phyloP scores from a whole-genome alignment of 2,797 vertebrate species.

The Enteromius unitaeniatus region DNA sequence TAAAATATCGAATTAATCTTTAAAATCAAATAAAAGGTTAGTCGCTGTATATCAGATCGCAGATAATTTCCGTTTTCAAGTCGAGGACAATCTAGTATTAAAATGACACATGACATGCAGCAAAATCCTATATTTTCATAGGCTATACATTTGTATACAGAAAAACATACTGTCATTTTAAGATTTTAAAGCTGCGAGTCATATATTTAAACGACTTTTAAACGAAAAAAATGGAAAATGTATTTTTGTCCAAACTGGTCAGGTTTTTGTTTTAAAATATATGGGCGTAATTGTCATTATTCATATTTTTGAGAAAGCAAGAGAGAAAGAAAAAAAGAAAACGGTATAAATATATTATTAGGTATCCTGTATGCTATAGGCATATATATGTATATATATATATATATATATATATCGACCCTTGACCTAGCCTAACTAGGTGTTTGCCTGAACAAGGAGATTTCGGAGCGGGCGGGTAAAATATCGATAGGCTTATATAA shows the following conservation, averaged over 20 bases:
- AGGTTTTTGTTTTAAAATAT: not conserved
- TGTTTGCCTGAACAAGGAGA: not conserved
- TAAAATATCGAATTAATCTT: constrained; percentile 10
- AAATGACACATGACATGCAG: not conserved
- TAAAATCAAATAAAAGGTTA: not conserved
- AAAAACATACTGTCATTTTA: not conserved
- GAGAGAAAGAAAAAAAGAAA: not conserved
- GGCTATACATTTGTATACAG: not conserved
- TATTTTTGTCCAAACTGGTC: not conserved
- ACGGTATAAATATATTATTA: no score
- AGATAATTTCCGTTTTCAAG: not conserved
- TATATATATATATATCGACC: not conserved
- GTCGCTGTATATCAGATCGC: no score
- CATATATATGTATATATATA: no score
- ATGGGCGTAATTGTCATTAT: not conserved
- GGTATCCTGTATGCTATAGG: not conserved
- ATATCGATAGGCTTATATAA: not conserved
- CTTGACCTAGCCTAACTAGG: not conserved
- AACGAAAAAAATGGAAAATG: no score
- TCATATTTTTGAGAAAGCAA: not conserved
- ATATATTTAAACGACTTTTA: not conserved
- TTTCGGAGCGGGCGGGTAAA: not conserved
- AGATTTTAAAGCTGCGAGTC: not conserved
- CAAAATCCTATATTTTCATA: not conserved
- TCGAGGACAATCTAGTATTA: no score